These are phyloP conservation scores for Parapristionchus giblindavisi DNA, from an alignment of 2,888 invertebrate genomes.

Conservation along the genomic window DNA sequence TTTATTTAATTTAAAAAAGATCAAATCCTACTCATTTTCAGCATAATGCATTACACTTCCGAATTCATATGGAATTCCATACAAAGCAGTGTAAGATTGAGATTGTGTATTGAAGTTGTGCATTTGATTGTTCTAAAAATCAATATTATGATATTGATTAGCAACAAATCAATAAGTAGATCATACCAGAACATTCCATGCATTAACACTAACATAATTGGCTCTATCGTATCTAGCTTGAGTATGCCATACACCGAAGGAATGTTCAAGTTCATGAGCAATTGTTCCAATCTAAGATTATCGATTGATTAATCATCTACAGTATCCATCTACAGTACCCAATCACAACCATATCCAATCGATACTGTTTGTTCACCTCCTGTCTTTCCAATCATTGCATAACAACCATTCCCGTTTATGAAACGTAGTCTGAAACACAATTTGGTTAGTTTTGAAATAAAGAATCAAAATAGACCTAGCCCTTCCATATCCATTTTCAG, in stretches of 20 bases:
- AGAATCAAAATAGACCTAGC: no score
- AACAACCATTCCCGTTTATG: slow-evolving; percentile 39
- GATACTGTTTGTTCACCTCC: slow-evolving; percentile 33
- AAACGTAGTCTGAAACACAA: slow-evolving; percentile 26
- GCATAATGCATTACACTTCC: slow-evolving; percentile 36
- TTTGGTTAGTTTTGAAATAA: neutral
- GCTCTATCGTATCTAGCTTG: slow-evolving; percentile 36
- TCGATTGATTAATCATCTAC: neutral
- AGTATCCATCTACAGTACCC: neutral
- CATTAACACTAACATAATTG: slow-evolving; percentile 32
- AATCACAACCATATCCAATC: slow-evolving; percentile 39
- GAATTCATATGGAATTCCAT: slow-evolving; percentile 37
- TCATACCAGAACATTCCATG: slow-evolving; percentile 31
- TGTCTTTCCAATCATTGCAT: slow-evolving; percentile 35
- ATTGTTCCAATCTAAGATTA: slow-evolving; percentile 31
- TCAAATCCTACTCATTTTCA: slow-evolving; percentile 23
- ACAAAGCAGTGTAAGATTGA: slow-evolving; percentile 27
- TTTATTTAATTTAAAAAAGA: neutral
- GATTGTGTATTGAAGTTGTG: slow-evolving; percentile 34
- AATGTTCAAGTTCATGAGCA: slow-evolving; percentile 36
- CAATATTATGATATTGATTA: neutral
- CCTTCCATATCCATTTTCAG: slow-evolving; percentile 28
- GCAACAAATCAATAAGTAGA: neutral
- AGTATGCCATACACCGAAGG: slow-evolving; percentile 36
- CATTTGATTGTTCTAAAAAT: slow-evolving; percentile 18